Evolutionary conservation across 2,113 vertebrate genomes (phyloP).

Genomic region (Cynopterus brachyotis): DNA sequence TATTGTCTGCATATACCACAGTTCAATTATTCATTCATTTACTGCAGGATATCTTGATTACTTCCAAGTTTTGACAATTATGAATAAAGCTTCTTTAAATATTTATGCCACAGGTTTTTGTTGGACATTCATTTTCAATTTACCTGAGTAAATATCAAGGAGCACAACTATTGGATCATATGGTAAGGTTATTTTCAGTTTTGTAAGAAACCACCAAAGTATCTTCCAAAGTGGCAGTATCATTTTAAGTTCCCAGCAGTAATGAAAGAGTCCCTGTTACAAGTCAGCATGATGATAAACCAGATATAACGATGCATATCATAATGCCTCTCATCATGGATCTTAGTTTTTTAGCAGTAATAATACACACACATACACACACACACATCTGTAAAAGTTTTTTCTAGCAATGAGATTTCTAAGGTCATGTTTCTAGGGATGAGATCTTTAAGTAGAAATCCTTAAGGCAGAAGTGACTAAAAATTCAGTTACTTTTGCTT

Average conservation of each 20-base stretch:
- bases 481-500: not conserved
- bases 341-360: not conserved
- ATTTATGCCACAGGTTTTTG: not conserved
- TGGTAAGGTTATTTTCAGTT: not conserved
- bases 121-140: not conserved
- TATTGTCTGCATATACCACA: not conserved
- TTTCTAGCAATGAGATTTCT: not conserved
- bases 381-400: not conserved
- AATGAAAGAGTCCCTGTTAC: not conserved
- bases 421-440: not conserved
- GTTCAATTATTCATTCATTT: not conserved
- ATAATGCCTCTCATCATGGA: not conserved
- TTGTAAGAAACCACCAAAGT: not conserved
- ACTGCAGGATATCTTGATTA: not conserved
- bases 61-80: not conserved
- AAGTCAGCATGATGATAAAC: not conserved
- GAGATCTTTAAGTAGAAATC: not conserved
- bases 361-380: not conserved
- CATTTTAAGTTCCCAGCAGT: not conserved
- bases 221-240: not conserved
- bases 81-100: not conserved
- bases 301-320: not conserved
- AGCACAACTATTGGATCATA: not conserved
- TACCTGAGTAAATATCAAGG: not conserved
- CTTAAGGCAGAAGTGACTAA: not conserved